Conservation (phyloP, 1,140 invertebrate species). For the Saccostrea cuccullata region DNA sequence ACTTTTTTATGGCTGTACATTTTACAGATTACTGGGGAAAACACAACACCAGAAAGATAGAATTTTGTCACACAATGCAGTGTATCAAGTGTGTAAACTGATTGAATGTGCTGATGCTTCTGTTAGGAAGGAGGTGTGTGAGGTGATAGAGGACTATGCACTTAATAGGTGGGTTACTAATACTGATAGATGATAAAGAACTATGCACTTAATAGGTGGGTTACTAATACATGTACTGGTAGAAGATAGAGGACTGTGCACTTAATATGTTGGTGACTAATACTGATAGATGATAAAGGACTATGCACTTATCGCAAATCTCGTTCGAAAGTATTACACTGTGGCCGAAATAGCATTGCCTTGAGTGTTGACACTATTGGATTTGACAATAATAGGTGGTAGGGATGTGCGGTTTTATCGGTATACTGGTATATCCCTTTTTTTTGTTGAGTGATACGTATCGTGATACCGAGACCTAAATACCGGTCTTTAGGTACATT, state of each 20-base stretch:
- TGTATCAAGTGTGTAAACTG: constrained; percentile 9
- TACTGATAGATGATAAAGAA: neutral
- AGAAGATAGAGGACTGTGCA: neutral
- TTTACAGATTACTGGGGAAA: neutral
- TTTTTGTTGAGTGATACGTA: no score
- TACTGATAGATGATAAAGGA: neutral
- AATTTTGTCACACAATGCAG: neutral
- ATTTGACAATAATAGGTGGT: no score
- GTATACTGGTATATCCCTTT: no score
- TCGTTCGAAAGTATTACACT: no score
- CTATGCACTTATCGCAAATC: neutral
- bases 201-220: neutral
- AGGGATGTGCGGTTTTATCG: no score
- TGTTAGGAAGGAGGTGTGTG: constrained; percentile 12
- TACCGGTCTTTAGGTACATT: no score
- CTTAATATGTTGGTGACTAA: neutral
- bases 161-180: neutral
- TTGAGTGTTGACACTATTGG: no score
- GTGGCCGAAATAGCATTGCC: no score
- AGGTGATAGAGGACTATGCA: constrained; percentile 3
- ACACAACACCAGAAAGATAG: constrained; percentile 14
- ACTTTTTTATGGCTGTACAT: neutral
- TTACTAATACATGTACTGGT: neutral
- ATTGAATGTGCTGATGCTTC: neutral
- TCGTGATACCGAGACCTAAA: no score